phyloP scores from a whole-genome alignment of 2,888 invertebrate genomes.

The Eilema depressum region DNA sequence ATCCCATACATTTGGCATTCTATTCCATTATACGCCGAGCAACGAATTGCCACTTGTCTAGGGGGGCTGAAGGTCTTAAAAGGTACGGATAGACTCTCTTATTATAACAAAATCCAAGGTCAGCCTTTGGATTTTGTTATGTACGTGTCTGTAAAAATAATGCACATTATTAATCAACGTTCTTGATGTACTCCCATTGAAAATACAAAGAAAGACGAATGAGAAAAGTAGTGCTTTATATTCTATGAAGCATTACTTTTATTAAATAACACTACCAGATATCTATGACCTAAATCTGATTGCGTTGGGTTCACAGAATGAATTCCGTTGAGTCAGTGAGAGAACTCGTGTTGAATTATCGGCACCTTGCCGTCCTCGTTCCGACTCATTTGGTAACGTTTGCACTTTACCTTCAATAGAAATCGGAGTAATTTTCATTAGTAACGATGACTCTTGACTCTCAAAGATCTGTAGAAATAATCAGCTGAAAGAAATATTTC shows the following conservation, averaged over 20 bases:
- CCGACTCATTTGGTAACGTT: conserved; percentile 74
- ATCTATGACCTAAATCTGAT: conserved; percentile 70
- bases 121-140: too few species aligned
- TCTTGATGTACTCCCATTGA: neutral
- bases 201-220: too few species aligned
- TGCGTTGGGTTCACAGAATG: conserved; percentile 65
- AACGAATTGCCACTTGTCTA: too few species aligned
- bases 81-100: too few species aligned
- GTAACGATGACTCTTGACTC: conserved; percentile 53
- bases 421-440: conserved; percentile 69
- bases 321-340: conserved; percentile 70
- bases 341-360: conserved; percentile 72
- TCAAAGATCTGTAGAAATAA: conserved; percentile 49
- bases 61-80: too few species aligned
- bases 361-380: conserved; percentile 69
- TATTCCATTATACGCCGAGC: too few species aligned
- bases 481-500: conserved; percentile 46
- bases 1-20: too few species aligned
- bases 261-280: conserved; percentile 61
- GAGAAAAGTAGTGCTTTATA: neutral
- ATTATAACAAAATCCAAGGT: neutral
- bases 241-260: conserved; percentile 48
- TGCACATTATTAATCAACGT: too few species aligned
- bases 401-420: conserved; percentile 70
- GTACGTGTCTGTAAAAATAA: too few species aligned